phyloP scores from a whole-genome alignment of 2,113 vertebrate genomes.

The Callipepla californica region DNA sequence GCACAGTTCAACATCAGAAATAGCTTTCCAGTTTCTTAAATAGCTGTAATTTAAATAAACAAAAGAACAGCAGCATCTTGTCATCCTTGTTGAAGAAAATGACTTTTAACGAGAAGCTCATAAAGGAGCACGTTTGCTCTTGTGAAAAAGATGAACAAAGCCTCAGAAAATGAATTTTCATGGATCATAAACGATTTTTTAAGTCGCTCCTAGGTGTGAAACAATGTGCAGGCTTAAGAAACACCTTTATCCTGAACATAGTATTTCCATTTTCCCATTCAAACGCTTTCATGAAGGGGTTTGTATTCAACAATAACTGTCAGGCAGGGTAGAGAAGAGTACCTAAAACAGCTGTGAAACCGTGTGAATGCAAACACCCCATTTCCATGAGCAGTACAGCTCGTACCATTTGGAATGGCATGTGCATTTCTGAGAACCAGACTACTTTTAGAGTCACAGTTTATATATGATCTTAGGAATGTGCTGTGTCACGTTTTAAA shows the following conservation, averaged over 20 bases:
- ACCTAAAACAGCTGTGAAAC: background rate
- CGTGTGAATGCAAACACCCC: background rate
- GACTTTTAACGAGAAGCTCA: background rate
- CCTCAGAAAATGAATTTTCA: background rate
- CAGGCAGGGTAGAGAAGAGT: background rate
- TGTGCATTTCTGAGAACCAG: background rate
- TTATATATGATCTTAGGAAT: background rate
- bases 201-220: background rate
- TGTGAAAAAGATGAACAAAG: background rate
- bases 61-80: background rate
- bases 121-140: background rate
- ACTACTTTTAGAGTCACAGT: background rate
- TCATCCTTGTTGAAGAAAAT: background rate
- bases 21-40: background rate
- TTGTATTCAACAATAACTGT: background rate
- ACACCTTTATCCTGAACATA: background rate
- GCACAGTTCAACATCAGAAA: background rate
- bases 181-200: background rate
- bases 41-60: background rate
- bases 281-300: background rate
- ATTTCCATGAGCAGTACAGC: background rate
- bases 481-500: background rate
- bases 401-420: background rate
- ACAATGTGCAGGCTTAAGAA: background rate
- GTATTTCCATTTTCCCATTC: background rate